Conservation (phyloP, 2,113 vertebrate genomes). For the Phyllopteryx taeniolatus region DNA sequence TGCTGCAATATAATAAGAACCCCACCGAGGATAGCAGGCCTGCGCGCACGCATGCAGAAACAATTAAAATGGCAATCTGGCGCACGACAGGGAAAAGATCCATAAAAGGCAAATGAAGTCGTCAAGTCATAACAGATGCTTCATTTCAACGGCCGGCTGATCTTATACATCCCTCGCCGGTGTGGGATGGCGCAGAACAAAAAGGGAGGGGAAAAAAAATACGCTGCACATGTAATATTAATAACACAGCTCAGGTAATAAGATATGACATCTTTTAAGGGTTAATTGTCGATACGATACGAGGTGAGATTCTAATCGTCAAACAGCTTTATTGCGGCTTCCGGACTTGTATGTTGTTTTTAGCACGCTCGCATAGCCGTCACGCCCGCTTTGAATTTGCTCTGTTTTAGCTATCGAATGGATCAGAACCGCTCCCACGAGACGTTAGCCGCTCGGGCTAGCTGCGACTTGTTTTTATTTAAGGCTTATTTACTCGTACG, state of each 20-base stretch:
- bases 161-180: neutral
- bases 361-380: neutral
- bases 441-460: neutral
- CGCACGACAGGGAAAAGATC: conserved; percentile 10
- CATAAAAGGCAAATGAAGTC: conserved; percentile 22
- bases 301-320: conserved; percentile 21
- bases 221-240: conserved; percentile 31
- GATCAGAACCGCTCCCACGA: neutral
- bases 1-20: neutral
- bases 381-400: neutral
- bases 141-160: neutral
- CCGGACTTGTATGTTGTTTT: neutral
- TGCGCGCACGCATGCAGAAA: conserved; percentile 15
- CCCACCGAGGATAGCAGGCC: neutral
- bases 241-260: conserved; percentile 16
- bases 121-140: conserved; percentile 18
- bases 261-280: conserved; percentile 7
- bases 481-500: too few species aligned
- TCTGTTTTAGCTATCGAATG: neutral
- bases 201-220: conserved; percentile 3
- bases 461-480: too few species aligned
- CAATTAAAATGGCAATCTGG: conserved; percentile 14
- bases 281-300: conserved; percentile 11
- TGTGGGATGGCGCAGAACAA: neutral
- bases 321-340: neutral